phyloP scores from a whole-genome alignment of 2,113 vertebrate species.

The Dolichallabes microphthalmus region DNA sequence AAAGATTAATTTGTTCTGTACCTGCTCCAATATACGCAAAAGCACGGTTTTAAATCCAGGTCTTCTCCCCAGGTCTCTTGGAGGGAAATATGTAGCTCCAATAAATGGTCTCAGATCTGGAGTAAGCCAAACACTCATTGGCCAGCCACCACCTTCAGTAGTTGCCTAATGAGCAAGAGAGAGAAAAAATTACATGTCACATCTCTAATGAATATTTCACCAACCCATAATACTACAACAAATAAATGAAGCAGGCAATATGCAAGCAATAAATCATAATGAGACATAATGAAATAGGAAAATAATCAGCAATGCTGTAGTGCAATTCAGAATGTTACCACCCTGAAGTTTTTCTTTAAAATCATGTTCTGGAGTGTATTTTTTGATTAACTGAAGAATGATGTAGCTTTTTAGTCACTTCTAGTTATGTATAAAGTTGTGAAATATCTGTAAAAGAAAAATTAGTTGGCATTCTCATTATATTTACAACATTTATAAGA shows the following conservation, averaged over 20 bases:
- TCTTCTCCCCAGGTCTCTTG: constrained; percentile 76
- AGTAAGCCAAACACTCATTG: constrained; percentile 95
- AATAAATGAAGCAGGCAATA: background rate
- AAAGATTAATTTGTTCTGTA: constrained; percentile 45
- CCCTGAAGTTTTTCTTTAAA: background rate
- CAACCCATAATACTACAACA: background rate
- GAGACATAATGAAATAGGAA: background rate
- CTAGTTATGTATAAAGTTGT: background rate
- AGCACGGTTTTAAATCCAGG: constrained; percentile 86
- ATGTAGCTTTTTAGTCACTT: background rate
- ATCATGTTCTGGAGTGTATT: background rate
- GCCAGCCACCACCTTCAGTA: constrained; percentile 92
- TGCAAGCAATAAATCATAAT: background rate
- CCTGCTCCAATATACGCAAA: constrained; percentile 82
- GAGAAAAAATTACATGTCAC: background rate
- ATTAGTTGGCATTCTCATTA: background rate
- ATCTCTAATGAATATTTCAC: background rate
- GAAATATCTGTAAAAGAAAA: background rate
- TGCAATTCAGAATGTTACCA: background rate
- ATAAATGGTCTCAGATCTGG: constrained; percentile 87
- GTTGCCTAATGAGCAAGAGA: constrained; percentile 75
- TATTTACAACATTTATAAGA: background rate
- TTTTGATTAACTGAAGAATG: background rate
- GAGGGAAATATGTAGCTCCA: constrained; percentile 92
- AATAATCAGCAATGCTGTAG: background rate